Evolutionary conservation across 2,888 invertebrate genomes (phyloP).

Genomic region (Prosopocoilus inquinatus): DNA sequence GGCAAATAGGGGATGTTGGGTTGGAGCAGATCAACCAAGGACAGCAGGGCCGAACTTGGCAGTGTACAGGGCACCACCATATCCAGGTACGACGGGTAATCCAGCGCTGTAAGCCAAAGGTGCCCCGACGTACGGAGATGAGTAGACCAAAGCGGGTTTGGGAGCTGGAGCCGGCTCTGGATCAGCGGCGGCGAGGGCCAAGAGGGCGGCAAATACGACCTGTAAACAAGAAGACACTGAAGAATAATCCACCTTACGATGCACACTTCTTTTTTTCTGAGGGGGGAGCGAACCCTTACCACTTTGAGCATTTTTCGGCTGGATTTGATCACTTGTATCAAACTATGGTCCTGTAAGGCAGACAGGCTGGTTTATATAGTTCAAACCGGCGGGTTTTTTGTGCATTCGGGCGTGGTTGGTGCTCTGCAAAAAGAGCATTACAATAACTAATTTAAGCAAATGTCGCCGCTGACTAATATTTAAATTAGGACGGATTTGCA

Average conservation of each 20-base stretch:
- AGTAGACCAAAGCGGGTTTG: conserved; percentile 44
- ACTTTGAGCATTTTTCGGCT: conserved; percentile 16
- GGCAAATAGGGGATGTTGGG: neutral
- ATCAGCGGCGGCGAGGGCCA: conserved; percentile 54
- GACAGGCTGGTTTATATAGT: neutral
- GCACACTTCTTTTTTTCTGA: too few relatives aligned
- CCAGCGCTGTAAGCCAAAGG: conserved; percentile 11
- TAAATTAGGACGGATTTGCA: too few relatives aligned
- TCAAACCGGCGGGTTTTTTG: too few relatives aligned
- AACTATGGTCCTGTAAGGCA: neutral
- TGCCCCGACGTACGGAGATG: conserved; percentile 14
- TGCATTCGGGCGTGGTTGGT: too few relatives aligned
- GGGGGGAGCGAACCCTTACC: conserved; percentile 8
- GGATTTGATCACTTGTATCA: neutral
- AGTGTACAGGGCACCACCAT: conserved; percentile 10
- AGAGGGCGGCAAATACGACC: conserved; percentile 52
- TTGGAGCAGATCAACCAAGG: neutral
- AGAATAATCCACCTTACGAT: neutral
- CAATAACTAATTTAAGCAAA: too few relatives aligned
- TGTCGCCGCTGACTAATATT: too few relatives aligned
- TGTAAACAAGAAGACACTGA: conserved; percentile 36
- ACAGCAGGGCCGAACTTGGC: conserved; percentile 5
- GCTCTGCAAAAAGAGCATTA: too few relatives aligned
- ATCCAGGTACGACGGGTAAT: conserved; percentile 8
- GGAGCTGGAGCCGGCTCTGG: conserved; percentile 39